Conservation (phyloP, 2,888 invertebrate species). For the Agrotis segetum region DNA sequence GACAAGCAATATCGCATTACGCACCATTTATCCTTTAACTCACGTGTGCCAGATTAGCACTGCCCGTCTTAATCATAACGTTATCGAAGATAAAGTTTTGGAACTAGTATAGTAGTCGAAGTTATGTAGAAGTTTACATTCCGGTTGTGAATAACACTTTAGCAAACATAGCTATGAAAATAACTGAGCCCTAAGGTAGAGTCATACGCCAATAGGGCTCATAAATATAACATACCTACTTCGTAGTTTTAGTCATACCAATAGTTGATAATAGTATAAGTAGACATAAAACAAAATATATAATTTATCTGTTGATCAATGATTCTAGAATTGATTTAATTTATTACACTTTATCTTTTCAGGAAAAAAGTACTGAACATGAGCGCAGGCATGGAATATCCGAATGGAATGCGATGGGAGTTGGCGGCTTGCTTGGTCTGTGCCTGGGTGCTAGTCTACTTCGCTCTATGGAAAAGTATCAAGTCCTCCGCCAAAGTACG, state of each 20-base stretch:
- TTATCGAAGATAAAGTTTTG: slow-evolving; percentile 29
- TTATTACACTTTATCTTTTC: slow-evolving; percentile 72
- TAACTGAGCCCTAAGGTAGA: slow-evolving; percentile 6
- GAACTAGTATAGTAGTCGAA: slow-evolving; percentile 24
- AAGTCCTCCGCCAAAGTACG: slow-evolving; percentile 98
- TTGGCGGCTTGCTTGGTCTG: slow-evolving; percentile 96
- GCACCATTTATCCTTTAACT: background rate
- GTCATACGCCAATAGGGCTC: slow-evolving; percentile 35
- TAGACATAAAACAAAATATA: background rate
- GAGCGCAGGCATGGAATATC: slow-evolving; percentile 95
- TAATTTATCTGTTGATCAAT: background rate
- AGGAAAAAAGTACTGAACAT: slow-evolving; percentile 97
- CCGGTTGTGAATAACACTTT: slow-evolving; percentile 56
- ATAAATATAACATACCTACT: slow-evolving; percentile 51
- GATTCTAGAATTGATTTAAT: background rate
- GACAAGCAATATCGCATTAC: slow-evolving; percentile 19
- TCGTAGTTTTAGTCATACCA: slow-evolving; percentile 16
- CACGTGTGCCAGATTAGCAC: slow-evolving; percentile 16
- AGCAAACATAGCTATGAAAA: slow-evolving; percentile 32
- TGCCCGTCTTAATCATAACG: slow-evolving; percentile 39
- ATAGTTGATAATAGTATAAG: background rate
- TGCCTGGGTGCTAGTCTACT: slow-evolving; percentile 98
- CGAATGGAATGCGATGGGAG: slow-evolving; percentile 96
- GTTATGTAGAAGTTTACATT: slow-evolving; percentile 20
- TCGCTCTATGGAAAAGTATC: slow-evolving; percentile 99